Conservation (phyloP, 2,113 vertebrate genomes). For the Promerops cafer region DNA sequence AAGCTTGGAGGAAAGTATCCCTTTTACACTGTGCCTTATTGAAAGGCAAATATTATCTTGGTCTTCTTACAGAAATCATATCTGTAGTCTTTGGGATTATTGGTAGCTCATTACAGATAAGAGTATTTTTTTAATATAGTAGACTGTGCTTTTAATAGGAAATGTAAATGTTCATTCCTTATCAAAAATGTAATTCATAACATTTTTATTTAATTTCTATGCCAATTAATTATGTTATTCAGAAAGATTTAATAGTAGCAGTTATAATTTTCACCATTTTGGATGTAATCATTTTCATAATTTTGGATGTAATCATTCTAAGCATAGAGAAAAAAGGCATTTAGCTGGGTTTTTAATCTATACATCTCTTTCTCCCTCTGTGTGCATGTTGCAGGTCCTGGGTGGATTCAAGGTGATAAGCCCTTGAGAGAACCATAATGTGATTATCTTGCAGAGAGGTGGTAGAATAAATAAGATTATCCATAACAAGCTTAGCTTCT, state of each 20-base stretch:
- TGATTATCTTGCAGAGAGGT: conserved; percentile 45
- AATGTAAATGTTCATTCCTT: not conserved
- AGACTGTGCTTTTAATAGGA: not conserved
- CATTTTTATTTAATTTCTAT: not conserved
- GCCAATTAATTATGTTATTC: not conserved
- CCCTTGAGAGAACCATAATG: conserved; percentile 55
- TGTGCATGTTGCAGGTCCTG: not conserved
- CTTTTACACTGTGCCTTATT: not conserved
- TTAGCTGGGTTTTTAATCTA: not conserved
- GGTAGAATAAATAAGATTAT: conserved; percentile 63
- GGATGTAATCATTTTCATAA: not conserved
- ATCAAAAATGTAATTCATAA: not conserved
- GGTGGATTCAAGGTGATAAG: conserved; percentile 59
- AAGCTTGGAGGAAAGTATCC: not conserved
- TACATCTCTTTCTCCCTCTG: not conserved
- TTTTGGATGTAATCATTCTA: not conserved
- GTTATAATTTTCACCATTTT: not conserved
- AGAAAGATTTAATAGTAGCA: not conserved
- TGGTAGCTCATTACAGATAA: not conserved
- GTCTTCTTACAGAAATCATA: not conserved
- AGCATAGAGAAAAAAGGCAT: not conserved
- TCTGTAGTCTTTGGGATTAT: not conserved
- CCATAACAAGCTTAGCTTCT: conserved; percentile 56
- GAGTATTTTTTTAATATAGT: not conserved
- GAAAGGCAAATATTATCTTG: not conserved